These are phyloP conservation scores for Varanus salvator DNA, from an alignment of 2,113 vertebrate genomes.

Conservation along the genomic window DNA sequence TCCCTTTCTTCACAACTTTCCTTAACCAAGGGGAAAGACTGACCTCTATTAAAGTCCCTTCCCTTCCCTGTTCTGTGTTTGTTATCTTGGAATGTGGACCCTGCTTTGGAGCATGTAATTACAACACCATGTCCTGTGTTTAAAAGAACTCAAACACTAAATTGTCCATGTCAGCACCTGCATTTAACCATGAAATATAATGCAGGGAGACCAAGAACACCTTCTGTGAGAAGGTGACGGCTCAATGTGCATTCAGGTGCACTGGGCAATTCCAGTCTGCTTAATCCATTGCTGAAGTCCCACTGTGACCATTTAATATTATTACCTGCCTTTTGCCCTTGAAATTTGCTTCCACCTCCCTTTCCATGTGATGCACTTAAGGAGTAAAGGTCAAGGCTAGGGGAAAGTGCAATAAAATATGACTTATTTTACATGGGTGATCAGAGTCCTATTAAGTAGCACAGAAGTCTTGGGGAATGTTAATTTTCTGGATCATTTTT, in stretches of 20 bases:
- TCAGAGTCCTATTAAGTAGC: constrained; percentile 65
- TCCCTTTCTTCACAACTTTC: constrained; percentile 43
- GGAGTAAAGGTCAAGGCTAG: constrained; percentile 65
- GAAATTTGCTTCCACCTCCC: constrained; percentile 80
- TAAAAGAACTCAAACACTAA: constrained; percentile 89
- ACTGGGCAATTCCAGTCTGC: constrained; percentile 77
- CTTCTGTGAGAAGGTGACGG: constrained; percentile 66
- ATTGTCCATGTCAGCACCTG: constrained; percentile 90
- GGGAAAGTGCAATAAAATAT: constrained; percentile 65
- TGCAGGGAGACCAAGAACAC: constrained; percentile 80
- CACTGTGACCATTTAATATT: constrained; percentile 83
- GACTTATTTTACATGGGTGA: constrained; percentile 70
- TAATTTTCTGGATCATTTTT: constrained; percentile 33
- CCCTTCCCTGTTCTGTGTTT: constrained; percentile 80
- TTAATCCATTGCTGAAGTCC: constrained; percentile 84
- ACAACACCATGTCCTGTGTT: constrained; percentile 86
- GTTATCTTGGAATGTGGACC: constrained; percentile 78
- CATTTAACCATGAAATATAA: constrained; percentile 85
- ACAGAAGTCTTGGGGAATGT: constrained; percentile 57
- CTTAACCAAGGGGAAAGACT: constrained; percentile 66
- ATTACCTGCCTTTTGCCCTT: constrained; percentile 83
- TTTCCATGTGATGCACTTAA: constrained; percentile 69
- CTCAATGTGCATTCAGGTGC: constrained; percentile 76
- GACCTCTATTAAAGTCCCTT: constrained; percentile 76
- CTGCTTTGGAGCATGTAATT: constrained; percentile 85